Evolutionary conservation across 2,797 vertebrate genomes (phyloP), one percentile per base, ranked within the genome.

Genomic region (Macrochelys suwanniensis): DNA sequence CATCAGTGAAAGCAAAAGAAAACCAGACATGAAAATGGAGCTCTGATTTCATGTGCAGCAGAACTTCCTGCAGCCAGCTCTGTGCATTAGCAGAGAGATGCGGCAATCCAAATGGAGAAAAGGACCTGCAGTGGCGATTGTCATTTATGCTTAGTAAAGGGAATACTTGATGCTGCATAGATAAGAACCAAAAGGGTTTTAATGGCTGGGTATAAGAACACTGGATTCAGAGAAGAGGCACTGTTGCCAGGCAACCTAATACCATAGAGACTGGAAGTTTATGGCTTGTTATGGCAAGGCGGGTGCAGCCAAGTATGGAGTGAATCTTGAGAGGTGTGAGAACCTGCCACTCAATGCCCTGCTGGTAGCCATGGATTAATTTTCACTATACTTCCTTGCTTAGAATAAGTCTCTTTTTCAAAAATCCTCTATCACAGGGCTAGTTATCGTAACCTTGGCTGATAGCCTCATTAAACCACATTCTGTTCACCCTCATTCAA

Each of bases 281-380:
- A 49, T n/a, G n/a, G 26, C 13, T 85, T 54, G 81, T 78, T 7
- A 65, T 54, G 53, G 56, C 68, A 89, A 94, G 85, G 92, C 68
- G 0, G 0, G 1, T 0, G 4, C 56, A 85, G 50, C 28, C 80
- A 94, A 91, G 21, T 0, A 0, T 54, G 77, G 31, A 87, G 1
- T n/a, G 42, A 80, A 54, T 65, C 53, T 49, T 88, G 57, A 91
- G 90, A 37, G 71, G 88, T 50, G 53, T 94, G 94, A 93, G 86
- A 94, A 88, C 42, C 76, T 15, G 68, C 80, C 89, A 74, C 11
- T 56, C 82, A 54, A 2, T 86, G 25, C 59, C 50, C 83, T 87
- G 83, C 23, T 51, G 76, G 86, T 31, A 88, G 59, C 50, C 23
- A 87, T 4, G 12, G 21, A 3, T 89, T 93, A 82, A 84, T 90